Evolutionary conservation across 2,797 vertebrate species (phyloP).

Genomic region (Tapirus indicus): DNA sequence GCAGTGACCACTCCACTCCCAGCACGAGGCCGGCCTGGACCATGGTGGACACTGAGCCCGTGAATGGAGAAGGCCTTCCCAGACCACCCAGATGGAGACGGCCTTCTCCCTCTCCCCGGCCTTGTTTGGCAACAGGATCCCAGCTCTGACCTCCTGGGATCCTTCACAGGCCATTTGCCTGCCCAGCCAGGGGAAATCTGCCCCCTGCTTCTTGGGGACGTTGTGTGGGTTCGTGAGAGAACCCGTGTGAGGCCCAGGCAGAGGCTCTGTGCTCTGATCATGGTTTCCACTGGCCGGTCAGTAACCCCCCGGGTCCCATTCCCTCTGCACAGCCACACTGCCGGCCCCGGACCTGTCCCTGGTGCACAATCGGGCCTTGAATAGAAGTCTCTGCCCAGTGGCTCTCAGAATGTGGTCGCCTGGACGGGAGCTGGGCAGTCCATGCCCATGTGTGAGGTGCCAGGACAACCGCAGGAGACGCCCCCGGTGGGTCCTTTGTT

Average conservation of each 20-base stretch:
- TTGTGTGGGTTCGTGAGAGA: not conserved
- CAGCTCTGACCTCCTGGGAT: not conserved
- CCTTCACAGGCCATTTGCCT: not conserved
- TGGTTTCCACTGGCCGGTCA: too few species aligned
- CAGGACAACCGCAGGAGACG: not conserved
- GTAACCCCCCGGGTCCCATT: too few species aligned
- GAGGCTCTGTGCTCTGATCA: too few species aligned
- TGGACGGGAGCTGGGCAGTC: not conserved
- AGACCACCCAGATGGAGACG: not conserved
- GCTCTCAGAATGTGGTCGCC: not conserved
- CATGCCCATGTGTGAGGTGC: not conserved
- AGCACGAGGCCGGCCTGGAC: not conserved
- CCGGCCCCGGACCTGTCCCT: not conserved
- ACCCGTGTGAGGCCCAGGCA: not conserved
- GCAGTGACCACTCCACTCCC: not conserved
- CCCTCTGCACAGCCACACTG: too few species aligned
- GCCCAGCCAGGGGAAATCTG: not conserved
- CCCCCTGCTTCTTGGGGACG: not conserved
- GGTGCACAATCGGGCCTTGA: not conserved
- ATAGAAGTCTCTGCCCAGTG: not conserved
- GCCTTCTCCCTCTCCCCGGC: not conserved
- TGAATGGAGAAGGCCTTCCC: not conserved
- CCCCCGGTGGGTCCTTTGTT: not conserved
- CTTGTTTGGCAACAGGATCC: not conserved
- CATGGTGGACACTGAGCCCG: too few species aligned